Conservation (phyloP, 2,888 invertebrate species). For the Ophonus ardosiacus region DNA sequence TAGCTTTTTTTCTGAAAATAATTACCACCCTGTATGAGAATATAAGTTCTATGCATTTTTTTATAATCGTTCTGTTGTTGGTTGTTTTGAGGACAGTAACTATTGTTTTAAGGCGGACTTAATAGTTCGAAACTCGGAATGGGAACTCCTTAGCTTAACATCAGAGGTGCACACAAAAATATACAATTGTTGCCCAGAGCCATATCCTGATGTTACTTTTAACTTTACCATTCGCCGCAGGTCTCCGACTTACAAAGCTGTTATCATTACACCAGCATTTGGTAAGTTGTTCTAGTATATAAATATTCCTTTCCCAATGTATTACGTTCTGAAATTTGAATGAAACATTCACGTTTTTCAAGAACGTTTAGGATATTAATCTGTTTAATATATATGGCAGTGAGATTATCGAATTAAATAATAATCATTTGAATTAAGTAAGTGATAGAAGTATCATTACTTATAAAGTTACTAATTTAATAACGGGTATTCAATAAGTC, state of each 20-base stretch:
- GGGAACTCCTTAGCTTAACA: conserved; percentile 76
- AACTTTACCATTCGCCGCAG: conserved; percentile 77
- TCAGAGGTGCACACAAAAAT: conserved; percentile 73
- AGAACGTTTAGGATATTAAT: no score
- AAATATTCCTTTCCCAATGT: no score
- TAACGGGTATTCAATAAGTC: no score
- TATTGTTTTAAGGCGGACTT: conserved; percentile 22
- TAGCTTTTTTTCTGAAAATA: no score
- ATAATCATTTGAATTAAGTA: no score
- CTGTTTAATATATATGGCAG: no score
- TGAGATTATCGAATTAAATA: no score
- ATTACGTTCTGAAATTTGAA: no score
- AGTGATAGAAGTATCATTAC: no score
- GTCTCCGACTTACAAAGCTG: conserved; percentile 80
- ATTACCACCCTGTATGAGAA: no score
- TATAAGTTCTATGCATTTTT: neutral
- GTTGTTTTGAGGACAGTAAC: conserved; percentile 13
- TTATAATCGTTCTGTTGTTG: neutral
- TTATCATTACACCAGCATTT: conserved; percentile 81
- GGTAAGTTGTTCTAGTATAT: conserved; percentile 71
- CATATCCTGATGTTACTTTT: conserved; percentile 78
- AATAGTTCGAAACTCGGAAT: conserved; percentile 72
- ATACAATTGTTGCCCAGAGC: conserved; percentile 79
- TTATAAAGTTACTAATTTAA: no score
- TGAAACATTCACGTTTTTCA: no score